A percentile compares a stretch with the other conserved stretches of the same genome.
Evolutionary conservation across 2,797 vertebrate genomes (phyloP).

Genomic region (Botia almorhae): DNA sequence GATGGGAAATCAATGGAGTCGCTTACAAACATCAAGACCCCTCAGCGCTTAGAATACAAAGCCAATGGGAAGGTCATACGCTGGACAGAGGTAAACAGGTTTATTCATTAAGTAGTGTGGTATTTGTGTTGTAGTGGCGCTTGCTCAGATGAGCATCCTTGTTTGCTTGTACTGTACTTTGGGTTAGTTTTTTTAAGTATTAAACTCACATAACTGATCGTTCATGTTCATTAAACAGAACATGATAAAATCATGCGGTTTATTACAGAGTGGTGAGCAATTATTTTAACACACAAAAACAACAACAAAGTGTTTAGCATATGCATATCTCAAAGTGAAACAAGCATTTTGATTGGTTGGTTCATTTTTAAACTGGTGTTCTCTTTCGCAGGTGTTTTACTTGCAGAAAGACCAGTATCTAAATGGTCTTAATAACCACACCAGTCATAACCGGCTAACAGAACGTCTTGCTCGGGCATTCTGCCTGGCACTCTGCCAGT

Average conservation of each 20-base stretch:
- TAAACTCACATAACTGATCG: too few species aligned
- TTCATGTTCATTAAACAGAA: too few species aligned
- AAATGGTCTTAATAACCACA: slow-evolving; percentile 83
- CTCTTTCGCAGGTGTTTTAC: slow-evolving; percentile 88
- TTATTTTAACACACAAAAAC: too few species aligned
- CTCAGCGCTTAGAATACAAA: slow-evolving; percentile 97
- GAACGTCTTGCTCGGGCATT: slow-evolving; percentile 95
- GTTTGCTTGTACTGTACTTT: too few species aligned
- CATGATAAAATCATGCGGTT: too few species aligned
- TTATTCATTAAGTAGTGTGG: not conserved
- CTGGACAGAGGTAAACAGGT: slow-evolving; percentile 91
- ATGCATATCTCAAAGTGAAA: not conserved
- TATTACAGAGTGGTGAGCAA: too few species aligned
- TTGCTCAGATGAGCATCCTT: not conserved
- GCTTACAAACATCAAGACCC: slow-evolving; percentile 92
- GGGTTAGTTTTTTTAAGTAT: too few species aligned
- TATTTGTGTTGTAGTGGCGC: not conserved
- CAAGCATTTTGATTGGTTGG: not conserved
- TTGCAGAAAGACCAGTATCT: slow-evolving; percentile 87
- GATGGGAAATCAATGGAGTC: slow-evolving; percentile 98
- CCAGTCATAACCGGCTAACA: slow-evolving; percentile 90
- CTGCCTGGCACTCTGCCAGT: slow-evolving; percentile 92
- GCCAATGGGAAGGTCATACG: slow-evolving; percentile 97
- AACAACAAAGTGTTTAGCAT: not conserved
- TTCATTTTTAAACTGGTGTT: not conserved